Evolutionary conservation across 2,888 invertebrate genomes (phyloP), one percentile per base, ranked within the genome.

Genomic region (Operophtera brumata): DNA sequence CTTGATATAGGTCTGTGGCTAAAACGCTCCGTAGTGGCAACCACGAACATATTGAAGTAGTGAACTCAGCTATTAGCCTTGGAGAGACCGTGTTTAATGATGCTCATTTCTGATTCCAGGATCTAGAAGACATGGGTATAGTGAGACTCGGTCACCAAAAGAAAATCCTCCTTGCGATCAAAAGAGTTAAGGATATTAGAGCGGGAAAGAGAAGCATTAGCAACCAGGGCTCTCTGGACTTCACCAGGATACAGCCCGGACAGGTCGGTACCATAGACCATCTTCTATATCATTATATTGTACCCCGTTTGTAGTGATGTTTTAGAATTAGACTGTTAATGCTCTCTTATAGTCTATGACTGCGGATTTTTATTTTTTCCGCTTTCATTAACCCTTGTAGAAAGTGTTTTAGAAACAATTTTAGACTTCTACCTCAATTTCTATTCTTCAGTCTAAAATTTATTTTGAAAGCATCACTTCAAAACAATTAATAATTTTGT

Each of bases 61-160:
- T n/a, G n/a, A n/a, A n/a, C n/a, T n/a, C n/a, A n/a, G n/a, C n/a
- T n/a, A n/a, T n/a, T n/a, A n/a, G n/a, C n/a, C n/a, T n/a, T n/a
- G n/a, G n/a, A n/a, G n/a, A n/a, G n/a, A n/a, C n/a, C n/a, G n/a
- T 20, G 20, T 3, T 20, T 20, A 20, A 26, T 8, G 0, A 34
- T 50, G n/a, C 32, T 28, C 14, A 46, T 43, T 12, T 34, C 32
- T 44, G 11, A 41, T 77, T 71, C 20, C 79, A 90, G 88, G 99
- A 99, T 90, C 93, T 99, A 78, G 99, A 99, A 91, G 99, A 99
- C 78, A 97, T 99, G 82, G 96, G 97, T 53, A 96, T 97, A 73
- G 96, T 96, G 20, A 94, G 96, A 75, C 89, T 97, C 76, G 99
- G 99, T 32, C 99, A 99, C 83, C 99, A 99, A 90, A 99, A 99